Percentiles rank a stretch among this genome's conserved stretches.
Conservation (phyloP, 2,888 invertebrate species). For the Rhimphoctona megacephalus region DNA sequence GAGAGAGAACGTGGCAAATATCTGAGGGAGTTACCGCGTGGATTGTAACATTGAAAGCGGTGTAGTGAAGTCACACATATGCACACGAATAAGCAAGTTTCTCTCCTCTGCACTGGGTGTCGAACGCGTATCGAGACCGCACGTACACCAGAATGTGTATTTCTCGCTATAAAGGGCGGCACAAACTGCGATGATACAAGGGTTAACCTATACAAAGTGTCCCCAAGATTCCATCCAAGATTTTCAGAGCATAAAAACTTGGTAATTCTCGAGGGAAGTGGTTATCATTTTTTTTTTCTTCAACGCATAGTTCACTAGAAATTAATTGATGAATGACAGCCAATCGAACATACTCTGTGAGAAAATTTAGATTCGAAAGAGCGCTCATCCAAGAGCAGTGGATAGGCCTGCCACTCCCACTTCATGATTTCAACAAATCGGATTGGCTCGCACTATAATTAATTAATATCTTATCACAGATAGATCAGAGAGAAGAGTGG, state of each 20-base stretch:
- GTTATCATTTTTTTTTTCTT: not conserved
- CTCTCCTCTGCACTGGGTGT: constrained; percentile 58
- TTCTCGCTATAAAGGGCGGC: constrained; percentile 60
- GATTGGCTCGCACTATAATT: not conserved
- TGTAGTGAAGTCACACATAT: constrained; percentile 12
- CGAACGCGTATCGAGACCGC: constrained; percentile 67
- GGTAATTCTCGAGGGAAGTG: not conserved
- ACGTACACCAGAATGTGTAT: constrained; percentile 66
- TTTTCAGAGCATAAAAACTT: not conserved
- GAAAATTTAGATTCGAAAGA: no score
- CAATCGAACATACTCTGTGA: no score
- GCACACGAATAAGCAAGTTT: constrained; percentile 9
- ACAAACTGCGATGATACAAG: constrained; percentile 39
- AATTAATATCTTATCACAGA: not conserved
- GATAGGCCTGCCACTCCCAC: not conserved
- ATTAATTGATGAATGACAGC: not conserved
- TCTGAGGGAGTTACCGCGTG: constrained; percentile 8
- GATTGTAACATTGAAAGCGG: constrained; percentile 5
- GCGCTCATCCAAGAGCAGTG: no score
- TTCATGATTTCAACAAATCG: not conserved
- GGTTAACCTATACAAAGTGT: constrained; percentile 1
- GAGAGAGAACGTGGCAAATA: constrained; percentile 37
- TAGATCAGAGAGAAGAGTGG: not conserved
- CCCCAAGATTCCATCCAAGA: not conserved
- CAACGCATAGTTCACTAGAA: not conserved